These are phyloP conservation scores for Nudaria mundana DNA, from an alignment of 2,888 invertebrate species.

Conservation along the genomic window DNA sequence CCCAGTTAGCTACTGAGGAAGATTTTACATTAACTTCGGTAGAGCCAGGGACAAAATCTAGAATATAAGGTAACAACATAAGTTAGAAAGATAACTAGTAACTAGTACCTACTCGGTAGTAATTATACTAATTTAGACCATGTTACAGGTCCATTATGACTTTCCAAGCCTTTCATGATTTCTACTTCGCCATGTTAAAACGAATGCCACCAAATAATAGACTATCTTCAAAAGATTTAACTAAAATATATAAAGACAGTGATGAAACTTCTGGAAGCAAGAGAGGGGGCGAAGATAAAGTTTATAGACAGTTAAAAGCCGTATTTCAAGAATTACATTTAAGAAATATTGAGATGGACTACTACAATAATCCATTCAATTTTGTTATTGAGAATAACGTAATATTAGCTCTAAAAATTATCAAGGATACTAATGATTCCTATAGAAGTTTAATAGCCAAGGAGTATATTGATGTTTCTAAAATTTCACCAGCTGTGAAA, in stretches of 20 bases:
- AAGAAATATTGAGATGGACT: constrained; percentile 61
- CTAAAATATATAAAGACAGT: constrained; percentile 55
- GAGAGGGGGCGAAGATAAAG: constrained; percentile 63
- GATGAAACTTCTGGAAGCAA: constrained; percentile 57
- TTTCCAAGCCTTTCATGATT: constrained; percentile 71
- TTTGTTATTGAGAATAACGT: constrained; percentile 65
- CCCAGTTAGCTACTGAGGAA: too few species aligned
- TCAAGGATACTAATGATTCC: constrained; percentile 58
- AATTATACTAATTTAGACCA: too few species aligned
- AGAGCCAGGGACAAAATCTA: too few species aligned
- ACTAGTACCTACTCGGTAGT: too few species aligned
- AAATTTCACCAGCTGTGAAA: constrained; percentile 48
- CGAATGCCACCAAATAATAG: constrained; percentile 57
- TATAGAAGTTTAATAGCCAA: constrained; percentile 55
- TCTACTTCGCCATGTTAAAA: constrained; percentile 67
- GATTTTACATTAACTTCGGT: too few species aligned
- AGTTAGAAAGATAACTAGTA: too few species aligned
- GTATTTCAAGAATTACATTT: constrained; percentile 61
- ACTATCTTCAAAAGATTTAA: constrained; percentile 59
- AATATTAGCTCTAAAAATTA: constrained; percentile 57
- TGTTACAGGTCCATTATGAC: constrained; percentile 63
- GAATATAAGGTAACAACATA: too few species aligned
- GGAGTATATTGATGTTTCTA: constrained; percentile 63
- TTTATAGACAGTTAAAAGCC: constrained; percentile 54
- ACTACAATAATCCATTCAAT: constrained; percentile 68